Evolutionary conservation across 2,797 vertebrate species (phyloP), one percentile per base, ranked within the genome.

Genomic region (Phalanger gymnotis): DNA sequence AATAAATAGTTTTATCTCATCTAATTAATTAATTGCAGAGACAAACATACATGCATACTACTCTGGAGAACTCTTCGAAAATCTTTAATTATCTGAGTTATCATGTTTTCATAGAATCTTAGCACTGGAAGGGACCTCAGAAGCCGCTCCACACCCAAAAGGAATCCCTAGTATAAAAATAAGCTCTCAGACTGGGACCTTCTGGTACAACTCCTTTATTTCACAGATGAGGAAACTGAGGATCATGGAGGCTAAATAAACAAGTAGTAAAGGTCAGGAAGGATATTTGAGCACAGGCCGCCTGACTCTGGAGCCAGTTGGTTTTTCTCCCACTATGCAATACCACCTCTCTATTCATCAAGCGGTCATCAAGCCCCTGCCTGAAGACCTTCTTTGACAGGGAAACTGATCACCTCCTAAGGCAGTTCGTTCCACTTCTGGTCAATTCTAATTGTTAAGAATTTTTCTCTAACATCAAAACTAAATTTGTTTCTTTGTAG

Each of bases 11-110:
- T 96, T 96, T 95, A 94, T 96, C 97, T 93, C 93, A 53, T 91
- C 89, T 96, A 90, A 96, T 97, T 97, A 93, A 94, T 94, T 97
- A 96, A 97, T 97, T 97, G 95, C 95, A 96, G 96, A 97, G 89
- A 96, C 93, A 96, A 91, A 96, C 94, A 97, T 51, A 96, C 92
- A 97, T 95, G 58, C 97, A 96, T 51, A 97, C 96, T 97, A 97
- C 97, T 97, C 96, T 97, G 93, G 87, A 73, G 58, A 66, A 94
- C 94, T 34, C 97, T 96, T 92, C 96, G 95, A 97, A 96, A 97
- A 95, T 90, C 56, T 58, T 92, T 96, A 96, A 96, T 95, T 94
- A 94, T 87, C 51, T 87, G 73, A 51, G 51, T 87, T 51, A 87
- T 7, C 6, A 22, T 87, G 22, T 87, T 51, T 87, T 51, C 40